Percentiles rank a stretch among this genome's conserved stretches.
Conservation (phyloP, 2,888 invertebrate species). For the Microctonus brassicae region DNA sequence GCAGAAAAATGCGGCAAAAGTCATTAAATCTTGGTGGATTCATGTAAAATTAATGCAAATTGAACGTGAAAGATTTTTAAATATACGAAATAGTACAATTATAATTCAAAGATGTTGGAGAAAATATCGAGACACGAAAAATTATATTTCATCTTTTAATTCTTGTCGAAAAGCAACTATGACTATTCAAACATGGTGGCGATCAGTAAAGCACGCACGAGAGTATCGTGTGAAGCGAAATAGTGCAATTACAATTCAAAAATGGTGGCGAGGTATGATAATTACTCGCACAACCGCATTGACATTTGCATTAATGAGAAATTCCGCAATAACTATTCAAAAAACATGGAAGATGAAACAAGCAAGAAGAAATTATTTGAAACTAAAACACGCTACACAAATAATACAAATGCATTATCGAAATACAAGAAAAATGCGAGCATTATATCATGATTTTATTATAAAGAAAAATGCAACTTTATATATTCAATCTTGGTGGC, state of each 20-base stretch:
- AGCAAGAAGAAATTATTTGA: slow-evolving; percentile 46
- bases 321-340: slow-evolving; percentile 59
- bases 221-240: slow-evolving; percentile 39
- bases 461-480: slow-evolving; percentile 37
- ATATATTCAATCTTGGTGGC: slow-evolving; percentile 62
- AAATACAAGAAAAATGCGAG: slow-evolving; percentile 34
- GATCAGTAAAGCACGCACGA: slow-evolving; percentile 37
- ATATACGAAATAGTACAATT: slow-evolving; percentile 60
- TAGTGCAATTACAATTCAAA: slow-evolving; percentile 48
- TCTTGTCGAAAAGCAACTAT: slow-evolving; percentile 38
- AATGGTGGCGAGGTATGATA: slow-evolving; percentile 47
- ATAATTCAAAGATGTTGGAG: slow-evolving; percentile 70
- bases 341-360: slow-evolving; percentile 68
- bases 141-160: slow-evolving; percentile 35
- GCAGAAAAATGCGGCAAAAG: slow-evolving; percentile 60
- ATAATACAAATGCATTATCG: slow-evolving; percentile 72
- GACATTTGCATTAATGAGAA: slow-evolving; percentile 34
- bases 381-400: slow-evolving; percentile 67
- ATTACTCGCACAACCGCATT: slow-evolving; percentile 32
- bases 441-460: slow-evolving; percentile 37
- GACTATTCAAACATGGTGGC: slow-evolving; percentile 57
- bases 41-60: slow-evolving; percentile 66
- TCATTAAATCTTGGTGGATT: slow-evolving; percentile 55
- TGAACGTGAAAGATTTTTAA: slow-evolving; percentile 62
- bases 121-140: slow-evolving; percentile 49